phyloP scores from a whole-genome alignment of 2,888 invertebrate genomes.

The Drosophila kuntzei region DNA sequence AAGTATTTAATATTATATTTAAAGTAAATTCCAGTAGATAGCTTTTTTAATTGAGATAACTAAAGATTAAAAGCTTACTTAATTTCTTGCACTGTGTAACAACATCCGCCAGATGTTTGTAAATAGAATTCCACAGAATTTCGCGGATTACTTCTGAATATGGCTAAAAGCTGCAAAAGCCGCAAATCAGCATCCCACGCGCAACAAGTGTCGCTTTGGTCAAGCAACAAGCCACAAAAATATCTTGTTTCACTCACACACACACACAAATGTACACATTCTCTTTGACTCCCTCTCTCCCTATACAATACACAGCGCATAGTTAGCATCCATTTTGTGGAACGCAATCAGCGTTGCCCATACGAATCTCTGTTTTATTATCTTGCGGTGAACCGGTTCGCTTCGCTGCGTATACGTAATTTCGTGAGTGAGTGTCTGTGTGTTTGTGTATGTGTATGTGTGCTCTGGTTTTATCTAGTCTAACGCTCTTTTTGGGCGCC shows the following conservation, averaged over 20 bases:
- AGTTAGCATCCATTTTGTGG: conserved; percentile 33
- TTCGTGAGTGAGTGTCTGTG: conserved; percentile 22
- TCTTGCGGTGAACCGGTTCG: conserved; percentile 63
- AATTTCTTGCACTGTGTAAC: conserved; percentile 3
- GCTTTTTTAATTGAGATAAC: no score
- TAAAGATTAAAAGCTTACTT: no score
- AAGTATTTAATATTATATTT: no score
- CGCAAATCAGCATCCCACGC: conserved; percentile 59
- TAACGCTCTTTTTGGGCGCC: conserved; percentile 33
- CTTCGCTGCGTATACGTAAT: conserved; percentile 72
- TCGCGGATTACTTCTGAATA: conserved; percentile 22
- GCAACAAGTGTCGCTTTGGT: conserved; percentile 67
- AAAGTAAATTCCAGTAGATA: no score
- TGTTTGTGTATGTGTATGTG: conserved; percentile 4
- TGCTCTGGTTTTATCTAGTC: conserved; percentile 49
- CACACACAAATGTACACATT: background rate
- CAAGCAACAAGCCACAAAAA: conserved; percentile 47
- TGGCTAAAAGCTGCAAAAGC: conserved; percentile 18
- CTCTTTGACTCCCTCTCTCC: conserved; percentile 2
- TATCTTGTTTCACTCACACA: conserved; percentile 50
- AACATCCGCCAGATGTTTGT: conserved; percentile 4
- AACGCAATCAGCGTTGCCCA: background rate
- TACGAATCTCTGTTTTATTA: conserved; percentile 51
- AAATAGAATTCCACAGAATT: conserved; percentile 17
- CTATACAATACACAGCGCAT: background rate